Conservation (phyloP, 2,797 vertebrate species). For the Anguilla megastoma region DNA sequence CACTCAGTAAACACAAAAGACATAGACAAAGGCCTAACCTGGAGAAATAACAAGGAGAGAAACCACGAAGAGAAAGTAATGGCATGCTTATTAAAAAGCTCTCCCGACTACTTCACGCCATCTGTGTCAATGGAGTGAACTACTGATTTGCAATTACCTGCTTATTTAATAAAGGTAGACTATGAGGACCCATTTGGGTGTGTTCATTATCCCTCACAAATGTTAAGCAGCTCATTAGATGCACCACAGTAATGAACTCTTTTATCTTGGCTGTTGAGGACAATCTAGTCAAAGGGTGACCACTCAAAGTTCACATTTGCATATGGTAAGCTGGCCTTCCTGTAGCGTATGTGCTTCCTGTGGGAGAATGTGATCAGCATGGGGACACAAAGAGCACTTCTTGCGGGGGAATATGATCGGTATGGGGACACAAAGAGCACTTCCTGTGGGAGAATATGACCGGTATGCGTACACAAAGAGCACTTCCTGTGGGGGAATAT, state of each 20-base stretch:
- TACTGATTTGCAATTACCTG: constrained; percentile 36
- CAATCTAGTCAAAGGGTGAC: constrained; percentile 51
- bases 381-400: neutral
- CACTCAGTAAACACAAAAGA: neutral
- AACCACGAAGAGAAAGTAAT: neutral
- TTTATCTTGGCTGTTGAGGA: constrained; percentile 49
- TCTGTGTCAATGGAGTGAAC: neutral
- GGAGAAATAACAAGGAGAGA: neutral
- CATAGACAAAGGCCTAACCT: neutral
- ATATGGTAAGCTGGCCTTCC: constrained; percentile 51
- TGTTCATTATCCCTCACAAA: constrained; percentile 59
- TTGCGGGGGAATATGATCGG: neutral
- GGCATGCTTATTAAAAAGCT: neutral
- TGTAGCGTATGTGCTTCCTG: neutral
- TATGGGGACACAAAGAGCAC: neutral
- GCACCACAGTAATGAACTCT: constrained; percentile 42
- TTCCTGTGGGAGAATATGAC: neutral
- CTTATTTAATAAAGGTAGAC: constrained; percentile 53
- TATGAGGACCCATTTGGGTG: constrained; percentile 40
- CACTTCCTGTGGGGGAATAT: no score
- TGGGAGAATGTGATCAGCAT: neutral
- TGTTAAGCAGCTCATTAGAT: constrained; percentile 60
- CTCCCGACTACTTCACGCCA: neutral
- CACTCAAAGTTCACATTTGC: constrained; percentile 74
- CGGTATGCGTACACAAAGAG: neutral